phyloP scores from a whole-genome alignment of 2,113 vertebrate genomes.

The Scortum barcoo region DNA sequence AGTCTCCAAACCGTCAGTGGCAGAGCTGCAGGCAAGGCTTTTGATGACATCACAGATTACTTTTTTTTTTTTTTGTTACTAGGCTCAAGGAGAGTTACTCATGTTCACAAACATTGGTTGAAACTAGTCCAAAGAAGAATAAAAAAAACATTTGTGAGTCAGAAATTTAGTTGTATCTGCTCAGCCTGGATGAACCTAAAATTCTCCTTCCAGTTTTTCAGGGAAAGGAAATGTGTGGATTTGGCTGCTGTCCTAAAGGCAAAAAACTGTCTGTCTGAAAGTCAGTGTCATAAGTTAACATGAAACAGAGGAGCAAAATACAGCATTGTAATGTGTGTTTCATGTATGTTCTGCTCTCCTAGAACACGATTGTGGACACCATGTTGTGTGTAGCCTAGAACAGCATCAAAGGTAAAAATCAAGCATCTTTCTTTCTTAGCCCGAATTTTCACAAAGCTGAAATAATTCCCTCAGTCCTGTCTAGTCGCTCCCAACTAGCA shows the following conservation, averaged over 20 bases:
- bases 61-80: background rate
- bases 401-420: background rate
- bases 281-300: background rate
- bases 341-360: background rate
- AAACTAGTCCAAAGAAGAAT: slow-evolving; percentile 11
- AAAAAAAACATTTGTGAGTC: background rate
- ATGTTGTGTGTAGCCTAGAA: background rate
- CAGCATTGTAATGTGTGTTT: background rate
- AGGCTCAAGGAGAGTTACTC: slow-evolving; percentile 1
- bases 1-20: background rate
- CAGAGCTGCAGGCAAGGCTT: slow-evolving; percentile 7
- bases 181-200: background rate
- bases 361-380: too few species aligned
- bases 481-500: background rate
- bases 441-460: background rate
- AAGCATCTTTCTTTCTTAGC: background rate
- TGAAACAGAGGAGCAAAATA: background rate
- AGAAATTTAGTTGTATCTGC: background rate
- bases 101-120: slow-evolving; percentile 19
- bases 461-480: background rate
- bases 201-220: background rate
- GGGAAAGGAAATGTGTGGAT: background rate
- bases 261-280: background rate
- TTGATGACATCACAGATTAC: slow-evolving; percentile 19
- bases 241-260: slow-evolving; percentile 7